phyloP scores from a whole-genome alignment of 2,888 invertebrate species.

The Thymelicus lineola region DNA sequence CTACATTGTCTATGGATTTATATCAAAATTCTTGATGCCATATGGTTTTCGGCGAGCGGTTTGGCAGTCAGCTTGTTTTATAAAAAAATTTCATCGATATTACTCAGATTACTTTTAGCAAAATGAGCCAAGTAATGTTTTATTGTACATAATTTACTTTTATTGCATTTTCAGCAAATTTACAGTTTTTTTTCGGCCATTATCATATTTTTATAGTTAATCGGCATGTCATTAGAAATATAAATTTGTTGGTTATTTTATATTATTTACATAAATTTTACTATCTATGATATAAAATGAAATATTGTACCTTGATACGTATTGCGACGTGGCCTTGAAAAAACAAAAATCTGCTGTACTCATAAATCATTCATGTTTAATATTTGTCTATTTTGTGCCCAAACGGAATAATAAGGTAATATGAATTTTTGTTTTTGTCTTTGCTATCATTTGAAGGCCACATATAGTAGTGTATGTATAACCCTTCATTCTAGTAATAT shows the following conservation, averaged over 20 bases:
- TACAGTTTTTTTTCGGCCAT: constrained; percentile 32
- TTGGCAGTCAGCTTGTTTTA: not conserved
- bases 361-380: constrained; percentile 25
- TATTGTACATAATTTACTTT: constrained; percentile 11
- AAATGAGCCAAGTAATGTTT: constrained; percentile 1
- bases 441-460: constrained; percentile 37
- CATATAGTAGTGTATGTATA: constrained; percentile 38
- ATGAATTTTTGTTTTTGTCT: constrained; percentile 32
- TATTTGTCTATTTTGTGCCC: constrained; percentile 31
- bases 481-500: constrained; percentile 29
- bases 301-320: not conserved
- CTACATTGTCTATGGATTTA: not conserved
- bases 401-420: constrained; percentile 33
- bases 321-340: constrained; percentile 21
- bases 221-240: not conserved
- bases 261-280: not conserved
- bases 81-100: not conserved
- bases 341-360: constrained; percentile 21
- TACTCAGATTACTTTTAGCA: not conserved
- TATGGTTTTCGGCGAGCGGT: not conserved
- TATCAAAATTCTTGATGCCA: not conserved
- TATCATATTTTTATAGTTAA: not conserved
- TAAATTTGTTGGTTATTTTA: not conserved
- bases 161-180: constrained; percentile 14
- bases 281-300: too few species aligned